Base-by-base conservation (phyloP, 2,113 vertebrate genomes). In the Micronisus gabar region DNA sequence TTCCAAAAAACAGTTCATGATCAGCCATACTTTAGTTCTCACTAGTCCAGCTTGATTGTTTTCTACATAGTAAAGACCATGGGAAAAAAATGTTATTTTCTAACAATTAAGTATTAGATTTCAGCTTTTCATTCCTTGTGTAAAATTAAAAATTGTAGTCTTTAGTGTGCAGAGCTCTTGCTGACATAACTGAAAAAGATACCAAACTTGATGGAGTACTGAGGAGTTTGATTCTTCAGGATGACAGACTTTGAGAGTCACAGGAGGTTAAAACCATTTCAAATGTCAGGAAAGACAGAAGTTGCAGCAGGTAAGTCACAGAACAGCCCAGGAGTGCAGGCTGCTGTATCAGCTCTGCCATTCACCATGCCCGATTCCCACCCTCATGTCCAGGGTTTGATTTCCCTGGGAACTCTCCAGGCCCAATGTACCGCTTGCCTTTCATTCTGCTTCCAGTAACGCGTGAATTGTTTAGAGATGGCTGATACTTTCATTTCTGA, bases 311-410 rank as follows among this genome's bases (percentile, higher is more conserved):
- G 59, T 53, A 18, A 23, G 29, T 32, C 45, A 11, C 29, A 32
- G 38, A 47, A 22, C 53, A 32, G 27, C 50, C 40, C 7, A 1
- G 50, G 27, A 36, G 27, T 4, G 8, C 36, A 8, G 30, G 41
- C 15, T 38, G 52, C 43, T 2, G 2, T 36, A 3, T 29, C 73
- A 23, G 1, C 61, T 15, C n/a, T 43, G 15, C 29, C 26, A 0
- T 11, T 36, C 15, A 6, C 70, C 5, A 1, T 43, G 29, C 22
- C 41, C 10, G 2, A 13, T 34, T 48, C 23, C 81, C n/a, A 67
- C 14, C 34, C 11, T 13, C 4, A 0, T 6, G 20, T 7, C 50
- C 20, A 5, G 45, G 36, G 18, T 45, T 50, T 16, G 22, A 40
- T 48, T 30, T 40, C 47, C 34, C 27, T 43, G 20, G 36, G 52